Percentiles rank a stretch among this genome's conserved stretches.
Evolutionary conservation across 2,113 vertebrate genomes (phyloP).

Genomic region (Amphiprion percula): DNA sequence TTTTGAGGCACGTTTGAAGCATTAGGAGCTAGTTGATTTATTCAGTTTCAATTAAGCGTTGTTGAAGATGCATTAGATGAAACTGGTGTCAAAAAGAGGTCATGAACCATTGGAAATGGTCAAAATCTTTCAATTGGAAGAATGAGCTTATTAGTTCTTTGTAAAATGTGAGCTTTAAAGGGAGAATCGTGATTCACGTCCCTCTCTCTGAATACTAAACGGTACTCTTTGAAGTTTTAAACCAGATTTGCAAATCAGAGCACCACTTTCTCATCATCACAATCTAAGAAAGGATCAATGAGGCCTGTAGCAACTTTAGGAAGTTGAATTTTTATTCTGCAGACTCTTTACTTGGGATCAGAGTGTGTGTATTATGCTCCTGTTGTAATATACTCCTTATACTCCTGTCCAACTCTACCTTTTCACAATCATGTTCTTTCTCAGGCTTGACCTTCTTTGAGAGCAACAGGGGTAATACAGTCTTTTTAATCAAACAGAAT

Average conservation of each 20-base stretch:
- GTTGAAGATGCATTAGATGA: conserved; percentile 7
- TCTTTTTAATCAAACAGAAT: too few relatives aligned
- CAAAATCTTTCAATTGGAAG: conserved; percentile 1
- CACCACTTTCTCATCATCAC: conserved; percentile 43
- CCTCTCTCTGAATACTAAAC: conserved; percentile 48
- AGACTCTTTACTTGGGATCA: conserved; percentile 19
- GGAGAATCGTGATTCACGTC: conserved; percentile 34
- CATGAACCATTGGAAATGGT: conserved; percentile 28
- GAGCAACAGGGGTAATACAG: too few relatives aligned
- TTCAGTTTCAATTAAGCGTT: conserved; percentile 34
- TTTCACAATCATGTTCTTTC: not conserved
- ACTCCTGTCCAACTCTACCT: not conserved
- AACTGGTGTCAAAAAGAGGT: conserved; percentile 29
- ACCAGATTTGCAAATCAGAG: conserved; percentile 48
- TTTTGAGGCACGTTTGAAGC: conserved; percentile 4
- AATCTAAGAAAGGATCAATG: conserved; percentile 26
- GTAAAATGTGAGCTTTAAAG: conserved; percentile 3
- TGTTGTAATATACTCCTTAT: too few relatives aligned
- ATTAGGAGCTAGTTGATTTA: conserved; percentile 1
- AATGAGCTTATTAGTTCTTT: conserved; percentile 12
- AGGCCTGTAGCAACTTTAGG: conserved; percentile 16
- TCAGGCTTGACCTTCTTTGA: not conserved
- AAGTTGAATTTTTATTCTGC: conserved; percentile 26
- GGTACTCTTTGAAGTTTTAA: conserved; percentile 63
- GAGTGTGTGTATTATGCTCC: not conserved